A percentile compares a stretch with the other conserved stretches of the same genome.
Conservation (phyloP, 2,797 vertebrate genomes). For the Miichthys miiuy region DNA sequence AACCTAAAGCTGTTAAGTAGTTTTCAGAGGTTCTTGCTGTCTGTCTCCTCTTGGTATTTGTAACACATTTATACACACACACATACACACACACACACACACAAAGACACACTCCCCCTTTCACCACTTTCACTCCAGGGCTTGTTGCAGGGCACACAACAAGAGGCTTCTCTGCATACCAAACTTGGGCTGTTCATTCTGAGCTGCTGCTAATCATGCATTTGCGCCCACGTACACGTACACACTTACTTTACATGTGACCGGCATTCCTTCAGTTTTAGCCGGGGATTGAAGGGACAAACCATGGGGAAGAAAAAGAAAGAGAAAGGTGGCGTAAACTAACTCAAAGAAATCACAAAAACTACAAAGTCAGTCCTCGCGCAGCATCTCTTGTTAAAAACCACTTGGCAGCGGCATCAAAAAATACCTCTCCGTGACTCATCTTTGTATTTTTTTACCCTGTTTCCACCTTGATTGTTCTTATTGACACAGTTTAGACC, state of each 20-base stretch:
- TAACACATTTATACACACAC: conserved; percentile 41
- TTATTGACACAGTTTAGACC: neutral
- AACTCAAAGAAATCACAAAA: conserved; percentile 13
- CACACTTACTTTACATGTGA: conserved; percentile 66
- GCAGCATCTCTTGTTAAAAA: neutral
- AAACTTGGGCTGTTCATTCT: conserved; percentile 66
- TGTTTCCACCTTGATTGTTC: neutral
- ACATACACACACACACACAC: conserved; percentile 19
- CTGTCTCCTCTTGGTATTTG: conserved; percentile 45
- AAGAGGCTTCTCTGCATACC: conserved; percentile 75
- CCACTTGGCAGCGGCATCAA: conserved; percentile 3
- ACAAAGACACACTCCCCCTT: conserved; percentile 38
- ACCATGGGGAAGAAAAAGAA: conserved; percentile 23
- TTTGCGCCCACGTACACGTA: conserved; percentile 50
- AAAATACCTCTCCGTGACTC: neutral
- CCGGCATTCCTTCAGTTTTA: conserved; percentile 68
- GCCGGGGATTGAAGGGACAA: conserved; percentile 52
- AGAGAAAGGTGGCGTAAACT: conserved; percentile 26
- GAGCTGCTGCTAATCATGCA: conserved; percentile 60
- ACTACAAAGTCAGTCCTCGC: neutral
- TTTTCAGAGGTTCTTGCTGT: conserved; percentile 47
- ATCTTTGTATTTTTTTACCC: conserved; percentile 4
- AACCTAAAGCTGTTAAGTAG: conserved; percentile 32
- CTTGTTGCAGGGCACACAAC: conserved; percentile 66
- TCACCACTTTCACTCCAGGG: conserved; percentile 54